Evolutionary conservation across 92 coral and sea anemone genomes (phyloP).

Genomic region (Siderastrea radians): DNA sequence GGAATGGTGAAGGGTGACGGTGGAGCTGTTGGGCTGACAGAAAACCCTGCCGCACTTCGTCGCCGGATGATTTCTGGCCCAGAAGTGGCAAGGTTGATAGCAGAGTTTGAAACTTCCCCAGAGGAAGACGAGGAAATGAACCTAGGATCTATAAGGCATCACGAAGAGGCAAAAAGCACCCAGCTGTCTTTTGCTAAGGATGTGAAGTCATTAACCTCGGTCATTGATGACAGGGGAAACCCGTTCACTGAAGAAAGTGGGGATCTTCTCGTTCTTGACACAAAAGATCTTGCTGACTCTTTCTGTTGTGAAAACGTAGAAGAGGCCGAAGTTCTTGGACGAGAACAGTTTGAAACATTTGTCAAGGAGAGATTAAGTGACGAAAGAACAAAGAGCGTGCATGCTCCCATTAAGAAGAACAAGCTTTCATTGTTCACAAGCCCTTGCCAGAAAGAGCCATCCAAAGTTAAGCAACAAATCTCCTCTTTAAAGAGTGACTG

Average conservation of each 20-base stretch:
- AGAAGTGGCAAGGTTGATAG: constrained; percentile 38
- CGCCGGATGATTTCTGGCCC: constrained; percentile 59
- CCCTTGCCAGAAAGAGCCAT: constrained; percentile 44
- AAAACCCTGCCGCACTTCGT: constrained; percentile 17
- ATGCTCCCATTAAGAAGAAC: constrained; percentile 61
- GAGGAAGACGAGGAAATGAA: constrained; percentile 5
- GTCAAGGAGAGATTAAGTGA: constrained; percentile 31
- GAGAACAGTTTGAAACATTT: constrained; percentile 37
- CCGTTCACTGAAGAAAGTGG: constrained; percentile 44
- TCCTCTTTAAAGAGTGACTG: constrained; percentile 57
- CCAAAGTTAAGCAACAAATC: constrained; percentile 65
- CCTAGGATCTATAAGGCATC: constrained; percentile 10
- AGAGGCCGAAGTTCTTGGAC: constrained; percentile 50
- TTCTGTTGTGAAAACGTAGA: constrained; percentile 33
- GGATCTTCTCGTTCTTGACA: constrained; percentile 63
- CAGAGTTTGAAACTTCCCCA: constrained; percentile 42
- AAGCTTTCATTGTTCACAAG: constrained; percentile 50
- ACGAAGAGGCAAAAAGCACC: constrained; percentile 43
- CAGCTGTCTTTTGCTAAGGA: constrained; percentile 52
- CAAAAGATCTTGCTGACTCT: constrained; percentile 49
- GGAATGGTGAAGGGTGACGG: constrained; percentile 50
- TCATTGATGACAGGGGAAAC: constrained; percentile 45
- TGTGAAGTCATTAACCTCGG: constrained; percentile 19
- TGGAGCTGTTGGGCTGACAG: constrained; percentile 47
- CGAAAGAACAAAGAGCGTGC: constrained; percentile 25